Evolutionary conservation across 2,888 invertebrate species (phyloP), one percentile per base, ranked within the genome.

Genomic region (Drosophila testacea): DNA sequence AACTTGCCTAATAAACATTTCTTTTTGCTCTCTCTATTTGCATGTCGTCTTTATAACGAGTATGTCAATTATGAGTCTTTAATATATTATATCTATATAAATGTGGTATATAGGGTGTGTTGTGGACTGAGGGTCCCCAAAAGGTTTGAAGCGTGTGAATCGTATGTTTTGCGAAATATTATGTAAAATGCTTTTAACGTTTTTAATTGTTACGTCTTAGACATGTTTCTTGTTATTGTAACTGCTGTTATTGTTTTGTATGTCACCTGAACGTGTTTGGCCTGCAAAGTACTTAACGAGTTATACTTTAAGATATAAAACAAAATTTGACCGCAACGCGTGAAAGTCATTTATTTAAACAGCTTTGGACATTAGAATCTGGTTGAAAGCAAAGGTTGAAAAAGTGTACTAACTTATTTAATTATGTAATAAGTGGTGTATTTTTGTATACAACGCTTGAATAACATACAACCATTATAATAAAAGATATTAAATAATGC

Each of bases 191-290:
- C 79, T 83, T 85, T 88, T 85, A 82, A 65, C 68, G 63, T 61
- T 83, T 84, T 88, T 88, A 84, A 88, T 88, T 88, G 79, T 87
- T 83, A 83, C 83, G 88, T 77, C 62, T 70, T 62, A 41, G 30
- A 32, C 32, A 13, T 70, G 54, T 73, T 68, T 69, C n/a, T 64
- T 66, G 66, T 62, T 69, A 54, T 47, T 62, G 22, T 50, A 30
- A 5, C 47, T 42, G 30, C 69, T 69, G 39, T 54, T 68, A 28
- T 16, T 57, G n/a, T 36, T 63, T 69, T 69, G 51, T 69, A 57
- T 81, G 85, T 73, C 79, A 74, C 79, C 42, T 39, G 51, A 77
- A 81, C 79, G 68, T 75, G 72, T 54, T 62, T 50, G 51, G 61
- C 54, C 62, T 79, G 57, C 27, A 61, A 76, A 72, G 64, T 67